Base-by-base conservation (phyloP, 2,888 invertebrate genomes). In the Amblyjoppa fuscipennis region DNA sequence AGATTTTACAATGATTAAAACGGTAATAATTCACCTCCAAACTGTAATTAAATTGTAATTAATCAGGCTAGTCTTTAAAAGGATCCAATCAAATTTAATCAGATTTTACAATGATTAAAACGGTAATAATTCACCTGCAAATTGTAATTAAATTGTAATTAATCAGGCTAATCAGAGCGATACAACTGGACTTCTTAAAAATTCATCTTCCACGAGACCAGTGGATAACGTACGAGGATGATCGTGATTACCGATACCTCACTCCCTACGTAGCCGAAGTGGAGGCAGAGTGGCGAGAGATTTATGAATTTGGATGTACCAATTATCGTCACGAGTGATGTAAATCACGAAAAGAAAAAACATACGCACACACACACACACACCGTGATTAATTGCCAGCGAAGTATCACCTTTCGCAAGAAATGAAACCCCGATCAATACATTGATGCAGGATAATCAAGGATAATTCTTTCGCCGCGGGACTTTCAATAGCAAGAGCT, bases 171-270 rank as follows among this genome's bases (percentile, higher is more conserved):
- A 88, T 89, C 70, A 86, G 88, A 16, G 89, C 88, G 9, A 0
- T 61, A 1, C 89, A 90, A 4, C 49, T 90, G 76, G 81, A 83
- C 68, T 45, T 78, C 9, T 28, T 88, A 61, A 87, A 84, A 49
- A 73, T 64, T 34, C 13, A 83, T 64, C 75, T 90, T 20, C 90
- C 90, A 1, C 53, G 74, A 49, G 83, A 89, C 11, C 79, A 90
- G 34, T 91, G 90, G 91, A 79, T 89, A 74, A 89, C 90, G 7
- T 90, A 41, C 74, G 91, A 91, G 70, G 82, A 90, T 66, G 90
- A 90, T 70, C 13, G 70, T 7, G 77, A 83, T 5, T 86, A 90
- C 68, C 87, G 88, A 56, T 91, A 91, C 7, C 53, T 91, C 6
- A 0, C 0, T 0, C 83, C 83, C 2, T 89, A 88, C 25, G 51